Evolutionary conservation across 2,113 vertebrate genomes (phyloP), one percentile per base, ranked within the genome.

Genomic region (Paracanthobrama guichenoti): DNA sequence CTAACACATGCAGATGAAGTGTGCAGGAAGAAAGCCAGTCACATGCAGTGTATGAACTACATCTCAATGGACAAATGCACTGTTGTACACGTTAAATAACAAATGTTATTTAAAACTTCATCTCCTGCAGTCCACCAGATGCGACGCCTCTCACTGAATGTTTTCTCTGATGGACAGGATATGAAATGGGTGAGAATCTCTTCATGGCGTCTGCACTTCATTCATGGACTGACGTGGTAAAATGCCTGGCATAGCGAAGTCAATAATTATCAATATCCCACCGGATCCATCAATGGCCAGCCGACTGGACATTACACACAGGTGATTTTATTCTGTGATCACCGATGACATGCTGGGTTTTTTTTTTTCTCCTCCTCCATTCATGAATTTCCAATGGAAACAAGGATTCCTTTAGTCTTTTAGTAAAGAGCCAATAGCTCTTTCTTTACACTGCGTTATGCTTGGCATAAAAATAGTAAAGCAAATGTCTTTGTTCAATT

Each of bases 171-270:
- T 81, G 42, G 9, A 35, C 78, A 86, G 73, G 24, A 6, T 88
- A 87, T 79, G n/a, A 87, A 86, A 66, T 35, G 90, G 94, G 94
- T 0, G 92, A 94, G 89, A 94, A 94, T 81, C 89, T 94, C 18
- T 92, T 90, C 78, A 87, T 85, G 26, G 76, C 89, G 0, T 44
- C 46, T 3, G 0, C 0, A 0, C 2, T 35, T 0, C 0, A 0
- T 4, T 1, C 67, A 0, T 94, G 93, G 93, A 86, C 66, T 0
- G 3, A 10, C 0, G 86, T 89, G 14, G 26, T 95, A 26, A 55
- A 2, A n/a, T 0, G 66, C 87, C 46, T 95, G 93, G 93, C 28
- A 92, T 42, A 71, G 11, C 0, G 94, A 95, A 88, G 89, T 86
- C 39, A 3, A 39, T 0, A 11, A 26, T 82, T 94, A 88, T 86